Evolutionary conservation across 92 coral and sea anemone species (phyloP), one percentile per base, ranked within the genome.

Genomic region (Palythoa grandis): DNA sequence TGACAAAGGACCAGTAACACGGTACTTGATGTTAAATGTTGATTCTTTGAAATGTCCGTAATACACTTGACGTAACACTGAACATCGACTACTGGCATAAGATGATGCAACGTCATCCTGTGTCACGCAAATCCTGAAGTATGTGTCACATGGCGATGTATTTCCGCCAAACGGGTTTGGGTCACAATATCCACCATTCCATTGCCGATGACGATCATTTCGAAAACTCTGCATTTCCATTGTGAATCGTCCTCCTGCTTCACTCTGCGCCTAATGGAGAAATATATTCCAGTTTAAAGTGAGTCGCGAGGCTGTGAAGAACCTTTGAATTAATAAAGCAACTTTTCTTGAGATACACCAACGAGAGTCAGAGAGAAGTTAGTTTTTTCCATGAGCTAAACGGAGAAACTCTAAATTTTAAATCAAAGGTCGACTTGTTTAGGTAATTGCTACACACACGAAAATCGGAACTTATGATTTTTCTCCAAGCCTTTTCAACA

Each of bases 111-210:
- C 56, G 52, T 79, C 19, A 39, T 56, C 84, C 38, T 79, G 84
- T 0, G 91, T 67, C 72, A 87, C 84, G 83, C 93, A 90, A 25
- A 90, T 84, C 83, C 74, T 90, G 91, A 90, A 90, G 86, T 87
- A 90, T 17, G 93, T 90, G 77, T 90, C 87, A 78, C 93, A 90
- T 63, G n/a, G n/a, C n/a, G n/a, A n/a, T n/a, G n/a, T n/a, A n/a
- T 83, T 84, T 69, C 63, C 82, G 35, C 93, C 73, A 52, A 89
- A 90, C 25, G 87, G 63, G 29, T 68, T 78, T 39, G 69, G 13
- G 73, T 90, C 93, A 53, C 93, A 90, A 53, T 91, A 90, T 39
- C 83, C 73, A 65, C 91, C 91, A 63, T 77, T 66, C 88, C 88
- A 90, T 77, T 77, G 87, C 47, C 90, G 93, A 58, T 72, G 77